Evolutionary conservation across 2,888 invertebrate genomes (phyloP).

Genomic region (Brassicogethes aeneus): DNA sequence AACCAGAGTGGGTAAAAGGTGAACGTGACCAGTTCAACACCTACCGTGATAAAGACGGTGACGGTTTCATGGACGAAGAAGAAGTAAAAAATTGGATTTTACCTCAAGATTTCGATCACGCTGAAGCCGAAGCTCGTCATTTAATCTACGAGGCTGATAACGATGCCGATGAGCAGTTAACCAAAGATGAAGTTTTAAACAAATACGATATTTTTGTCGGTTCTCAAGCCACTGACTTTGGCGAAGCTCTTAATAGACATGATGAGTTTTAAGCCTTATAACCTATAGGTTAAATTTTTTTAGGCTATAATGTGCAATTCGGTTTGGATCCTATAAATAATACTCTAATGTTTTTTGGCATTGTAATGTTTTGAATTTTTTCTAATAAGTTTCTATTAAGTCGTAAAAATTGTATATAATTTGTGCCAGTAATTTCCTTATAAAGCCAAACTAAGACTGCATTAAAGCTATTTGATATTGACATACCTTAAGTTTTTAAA

Average conservation of each 20-base stretch:
- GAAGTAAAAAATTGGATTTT: slow-evolving; percentile 94
- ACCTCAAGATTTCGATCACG: slow-evolving; percentile 94
- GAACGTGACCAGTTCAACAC: slow-evolving; percentile 86
- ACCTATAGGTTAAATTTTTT: neutral
- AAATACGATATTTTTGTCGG: slow-evolving; percentile 98
- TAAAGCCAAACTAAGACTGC: too few species aligned
- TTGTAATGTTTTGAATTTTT: too few species aligned
- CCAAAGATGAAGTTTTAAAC: slow-evolving; percentile 80
- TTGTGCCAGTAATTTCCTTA: too few species aligned
- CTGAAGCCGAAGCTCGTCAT: slow-evolving; percentile 93
- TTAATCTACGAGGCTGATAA: slow-evolving; percentile 89
- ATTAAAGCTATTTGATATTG: too few species aligned
- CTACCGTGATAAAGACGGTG: slow-evolving; percentile 77
- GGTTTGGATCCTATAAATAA: too few species aligned
- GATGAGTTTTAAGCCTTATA: slow-evolving; percentile 96
- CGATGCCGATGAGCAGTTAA: slow-evolving; percentile 83
- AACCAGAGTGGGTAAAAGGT: slow-evolving; percentile 93
- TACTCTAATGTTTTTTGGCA: too few species aligned
- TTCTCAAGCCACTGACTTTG: slow-evolving; percentile 98
- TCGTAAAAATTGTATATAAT: too few species aligned
- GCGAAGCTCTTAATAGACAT: slow-evolving; percentile 88
- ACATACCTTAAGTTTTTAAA: too few species aligned
- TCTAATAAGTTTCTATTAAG: too few species aligned
- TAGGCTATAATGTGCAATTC: neutral
- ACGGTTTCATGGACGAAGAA: slow-evolving; percentile 79